Evolutionary conservation across 1,140 invertebrate genomes (phyloP), one percentile per base, ranked within the genome.

Genomic region (Triops longicaudatus): DNA sequence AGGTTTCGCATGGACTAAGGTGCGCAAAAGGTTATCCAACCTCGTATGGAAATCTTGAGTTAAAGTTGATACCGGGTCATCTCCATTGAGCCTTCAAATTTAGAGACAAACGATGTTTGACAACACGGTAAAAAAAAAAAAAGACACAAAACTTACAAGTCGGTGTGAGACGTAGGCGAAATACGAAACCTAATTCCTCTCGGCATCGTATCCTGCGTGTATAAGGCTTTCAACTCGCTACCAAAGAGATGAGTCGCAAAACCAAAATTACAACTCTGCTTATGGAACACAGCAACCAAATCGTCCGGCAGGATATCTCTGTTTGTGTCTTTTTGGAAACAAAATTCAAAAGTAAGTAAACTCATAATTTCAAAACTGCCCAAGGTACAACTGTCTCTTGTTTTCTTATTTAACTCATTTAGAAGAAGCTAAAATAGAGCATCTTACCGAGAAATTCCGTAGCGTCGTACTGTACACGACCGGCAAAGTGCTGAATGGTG

Each of bases 1-100:
- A 11, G 95, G 95, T 78, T 94, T 89, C 22, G 95, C 94, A 84
- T 97, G 94, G 44, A 97, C 94, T 78, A 97, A 83, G 31, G 94
- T 97, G 78, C 95, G 87, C 79, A 97, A 85, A 79, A 98, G 85
- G 86, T 97, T 97, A 84, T 97, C 95, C 73, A 98, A 86, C 50
- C 95, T 88, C 63, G 93, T 96, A 84, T 97, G 95, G 82, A 97
- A 98, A 85, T 98, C 96, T 87, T 96, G 93, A 42, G 95, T 96
- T 50, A 97, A 86, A 10, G 94, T 96, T 14, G 94, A 94, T 42
- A 94, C 91, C 7, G 93, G 92, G 83, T 95, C 93, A 83, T 93
- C 92, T 1, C 92, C 92, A 84, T 94, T 94, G 78, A 94, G 86
- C 78, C 89, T 90, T 78, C 27, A 82, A 81, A 80, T 22, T 26